These are phyloP conservation scores for Carassius carassius DNA, from an alignment of 2,113 vertebrate genomes.

Conservation along the genomic window DNA sequence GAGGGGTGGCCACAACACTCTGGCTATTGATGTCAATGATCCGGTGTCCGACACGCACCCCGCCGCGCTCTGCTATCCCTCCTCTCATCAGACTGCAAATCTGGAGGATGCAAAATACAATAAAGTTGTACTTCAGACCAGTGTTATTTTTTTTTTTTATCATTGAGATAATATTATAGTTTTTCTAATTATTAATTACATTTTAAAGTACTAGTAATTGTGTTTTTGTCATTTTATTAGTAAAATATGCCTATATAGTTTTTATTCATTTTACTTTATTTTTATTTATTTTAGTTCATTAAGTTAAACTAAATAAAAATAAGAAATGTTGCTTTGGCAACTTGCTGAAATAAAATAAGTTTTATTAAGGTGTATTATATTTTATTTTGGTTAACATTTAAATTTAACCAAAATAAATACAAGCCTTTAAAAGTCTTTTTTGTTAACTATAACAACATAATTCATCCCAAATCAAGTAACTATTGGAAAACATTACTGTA, in stretches of 20 bases:
- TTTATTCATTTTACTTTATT: not conserved
- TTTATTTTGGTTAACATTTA: not conserved
- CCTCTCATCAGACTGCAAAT: conserved; percentile 99
- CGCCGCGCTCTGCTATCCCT: conserved; percentile 93
- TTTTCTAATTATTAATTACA: too few relatives aligned
- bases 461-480: not conserved
- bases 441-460: not conserved
- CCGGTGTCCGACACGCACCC: conserved; percentile 93
- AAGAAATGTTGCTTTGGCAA: not conserved
- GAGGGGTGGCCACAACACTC: conserved; percentile 94
- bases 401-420: too few relatives aligned
- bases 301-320: not conserved
- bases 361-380: not conserved
- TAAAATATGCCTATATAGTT: not conserved
- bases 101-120: conserved; percentile 65
- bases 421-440: too few relatives aligned
- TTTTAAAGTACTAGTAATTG: not conserved
- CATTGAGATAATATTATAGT: too few relatives aligned
- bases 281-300: not conserved
- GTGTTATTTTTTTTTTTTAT: too few relatives aligned
- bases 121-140: too few relatives aligned
- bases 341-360: not conserved
- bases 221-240: not conserved
- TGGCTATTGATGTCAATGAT: conserved; percentile 98
- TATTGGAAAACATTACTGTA: not conserved